Evolutionary conservation across 2,113 vertebrate genomes (phyloP).

Genomic region (Myiozetetes cayanensis): DNA sequence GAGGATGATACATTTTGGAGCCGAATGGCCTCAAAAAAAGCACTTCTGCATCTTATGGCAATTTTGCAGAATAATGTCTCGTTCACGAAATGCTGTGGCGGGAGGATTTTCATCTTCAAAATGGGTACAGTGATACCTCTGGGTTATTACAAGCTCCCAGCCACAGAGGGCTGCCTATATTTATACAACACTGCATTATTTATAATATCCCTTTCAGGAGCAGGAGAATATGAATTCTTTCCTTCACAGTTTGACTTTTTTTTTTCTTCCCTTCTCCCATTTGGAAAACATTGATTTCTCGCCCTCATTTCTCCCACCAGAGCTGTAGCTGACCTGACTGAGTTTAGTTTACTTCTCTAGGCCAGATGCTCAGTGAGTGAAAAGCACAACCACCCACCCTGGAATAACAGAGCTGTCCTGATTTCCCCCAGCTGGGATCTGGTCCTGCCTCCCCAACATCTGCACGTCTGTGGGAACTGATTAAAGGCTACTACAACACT

Average conservation of each 20-base stretch:
- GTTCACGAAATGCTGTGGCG: fast-evolving
- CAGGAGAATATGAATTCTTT: not conserved
- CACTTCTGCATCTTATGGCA: not conserved
- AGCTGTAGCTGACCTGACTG: not conserved
- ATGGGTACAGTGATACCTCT: slow-evolving; percentile 28
- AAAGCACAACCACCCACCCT: not conserved
- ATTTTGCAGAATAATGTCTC: not conserved
- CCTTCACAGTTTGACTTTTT: not conserved
- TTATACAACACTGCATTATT: slow-evolving; percentile 38
- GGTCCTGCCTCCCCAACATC: not conserved
- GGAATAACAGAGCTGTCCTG: not conserved
- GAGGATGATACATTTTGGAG: not conserved
- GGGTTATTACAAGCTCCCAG: slow-evolving; percentile 34
- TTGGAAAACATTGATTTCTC: slow-evolving; percentile 18
- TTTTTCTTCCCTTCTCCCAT: not conserved
- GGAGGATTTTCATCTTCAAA: slow-evolving; percentile 51
- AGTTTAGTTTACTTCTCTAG: not conserved
- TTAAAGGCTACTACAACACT: not conserved
- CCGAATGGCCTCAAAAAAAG: not conserved
- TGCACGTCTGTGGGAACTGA: not conserved
- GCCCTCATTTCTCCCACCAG: not conserved
- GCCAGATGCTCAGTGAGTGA: not conserved
- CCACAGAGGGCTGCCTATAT: not conserved
- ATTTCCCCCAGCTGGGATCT: not conserved
- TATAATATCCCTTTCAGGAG: slow-evolving; percentile 28